These are phyloP conservation scores for Pocillopora grandis DNA, from an alignment of 92 coral and sea anemone genomes.

Conservation along the genomic window DNA sequence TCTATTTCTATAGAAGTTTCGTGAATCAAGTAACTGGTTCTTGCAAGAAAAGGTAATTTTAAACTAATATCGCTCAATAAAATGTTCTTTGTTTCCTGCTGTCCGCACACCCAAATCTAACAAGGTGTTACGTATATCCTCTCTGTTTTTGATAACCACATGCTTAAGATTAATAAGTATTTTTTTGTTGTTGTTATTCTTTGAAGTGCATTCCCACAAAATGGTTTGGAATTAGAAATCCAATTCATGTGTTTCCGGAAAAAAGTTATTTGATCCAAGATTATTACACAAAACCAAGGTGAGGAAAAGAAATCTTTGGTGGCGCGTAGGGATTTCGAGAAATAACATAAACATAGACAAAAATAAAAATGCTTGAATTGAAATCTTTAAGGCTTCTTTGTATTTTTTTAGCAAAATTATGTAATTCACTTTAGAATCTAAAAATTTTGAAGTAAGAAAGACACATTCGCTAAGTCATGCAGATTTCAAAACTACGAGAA, in stretches of 20 bases:
- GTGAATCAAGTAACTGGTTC: not conserved
- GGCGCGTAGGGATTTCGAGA: too few relatives aligned
- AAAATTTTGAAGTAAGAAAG: too few relatives aligned
- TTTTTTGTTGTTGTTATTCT: not conserved
- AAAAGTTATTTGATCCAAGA: constrained; percentile 18
- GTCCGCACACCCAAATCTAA: constrained; percentile 27
- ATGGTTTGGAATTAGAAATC: not conserved
- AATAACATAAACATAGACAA: too few relatives aligned
- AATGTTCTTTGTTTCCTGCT: not conserved
- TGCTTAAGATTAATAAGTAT: not conserved
- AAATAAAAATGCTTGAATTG: too few relatives aligned
- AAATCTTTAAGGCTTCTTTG: too few relatives aligned
- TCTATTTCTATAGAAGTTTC: not conserved
- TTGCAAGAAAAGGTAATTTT: not conserved
- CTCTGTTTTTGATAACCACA: constrained; percentile 8
- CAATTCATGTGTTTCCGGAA: constrained; percentile 41
- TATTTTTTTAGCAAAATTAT: too few relatives aligned
- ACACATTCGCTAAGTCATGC: too few relatives aligned
- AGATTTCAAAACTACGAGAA: too few relatives aligned
- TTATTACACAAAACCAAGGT: not conserved
- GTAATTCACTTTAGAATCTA: too few relatives aligned
- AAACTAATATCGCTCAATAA: constrained; percentile 17
- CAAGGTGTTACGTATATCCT: constrained; percentile 12
- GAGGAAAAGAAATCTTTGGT: not conserved
- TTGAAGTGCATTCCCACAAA: constrained; percentile 20